phyloP scores from a whole-genome alignment of 2,797 vertebrate genomes.

The Cygnus olor region DNA sequence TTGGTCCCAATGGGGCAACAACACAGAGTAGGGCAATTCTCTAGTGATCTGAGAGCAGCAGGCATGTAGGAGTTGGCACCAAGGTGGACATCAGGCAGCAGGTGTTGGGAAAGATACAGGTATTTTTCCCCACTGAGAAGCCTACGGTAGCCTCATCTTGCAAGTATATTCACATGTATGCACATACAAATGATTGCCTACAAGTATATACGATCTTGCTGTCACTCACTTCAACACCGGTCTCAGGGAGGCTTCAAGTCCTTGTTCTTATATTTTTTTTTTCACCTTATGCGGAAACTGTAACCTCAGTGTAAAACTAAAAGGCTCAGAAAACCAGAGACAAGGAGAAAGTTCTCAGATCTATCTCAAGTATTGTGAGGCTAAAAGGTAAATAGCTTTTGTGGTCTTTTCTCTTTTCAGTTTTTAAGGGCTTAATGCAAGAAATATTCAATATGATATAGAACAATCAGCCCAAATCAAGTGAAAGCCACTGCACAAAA shows the following conservation, averaged over 20 bases:
- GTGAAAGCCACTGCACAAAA: not conserved
- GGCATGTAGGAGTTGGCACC: not conserved
- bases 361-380: not conserved
- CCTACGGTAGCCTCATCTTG: not conserved
- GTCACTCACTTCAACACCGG: not conserved
- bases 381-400: not conserved
- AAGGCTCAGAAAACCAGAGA: not conserved
- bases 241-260: not conserved
- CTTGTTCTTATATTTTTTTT: not conserved
- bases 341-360: not conserved
- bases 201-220: not conserved
- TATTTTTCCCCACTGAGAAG: not conserved
- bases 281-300: not conserved
- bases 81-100: not conserved
- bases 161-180: not conserved
- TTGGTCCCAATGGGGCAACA: not conserved
- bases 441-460: not conserved
- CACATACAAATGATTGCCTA: not conserved
- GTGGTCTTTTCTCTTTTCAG: not conserved
- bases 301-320: not conserved
- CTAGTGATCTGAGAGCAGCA: not conserved
- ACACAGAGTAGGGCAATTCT: not conserved
- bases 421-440: not conserved
- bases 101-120: not conserved
- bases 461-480: not conserved